Evolutionary conservation across 2,113 vertebrate species (phyloP), one percentile per base, ranked within the genome.

Genomic region (Trogon melanurus): DNA sequence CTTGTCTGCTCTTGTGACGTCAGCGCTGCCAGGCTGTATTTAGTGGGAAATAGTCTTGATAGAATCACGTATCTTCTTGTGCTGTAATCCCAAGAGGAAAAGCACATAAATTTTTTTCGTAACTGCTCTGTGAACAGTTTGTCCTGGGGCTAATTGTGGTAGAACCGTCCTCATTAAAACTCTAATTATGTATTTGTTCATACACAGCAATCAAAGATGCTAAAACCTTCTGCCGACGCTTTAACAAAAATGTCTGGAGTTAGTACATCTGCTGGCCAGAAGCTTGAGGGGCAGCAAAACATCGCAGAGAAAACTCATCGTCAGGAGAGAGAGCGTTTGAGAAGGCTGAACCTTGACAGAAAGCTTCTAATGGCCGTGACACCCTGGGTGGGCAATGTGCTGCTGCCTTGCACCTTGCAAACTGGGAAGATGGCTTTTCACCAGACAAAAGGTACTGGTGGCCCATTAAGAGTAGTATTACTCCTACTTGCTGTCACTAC

Each of bases 361-460:
- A 91, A 91, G 53, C 98, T 99, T 10, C 96, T 98, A 50, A 66
- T 97, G 47, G 98, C 99, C 0, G 92, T 99, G 57, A 96, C 95
- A 1, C 98, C 99, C 0, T 99, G 99, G 99, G 95, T 99, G 70
- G 99, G 99, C 2, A 98, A 99, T 1, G 74, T 98, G 30, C 67
- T 98, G 18, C 82, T 99, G 57, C 97, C 96, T 4, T 47, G 80
- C 56, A 56, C 81, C 85, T 4, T 65, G 48, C 2, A 54, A 3
- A 10, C 85, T 23, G 85, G 38, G 16, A 93, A 17, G 69, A 81
- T 90, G 15, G 29, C 81, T 5, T 47, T 56, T 12, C 51, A 11
- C 18, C 81, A 66, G 4, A 97, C 97, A 2, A 89, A 93, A 98
- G 98, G 98, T 99, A 95, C 58, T 2, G 8, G 20, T 53, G 44